Percentiles rank a stretch among this genome's conserved stretches.
Evolutionary conservation across 1,140 invertebrate species (phyloP).

Genomic region (Aphidius gifuensis): DNA sequence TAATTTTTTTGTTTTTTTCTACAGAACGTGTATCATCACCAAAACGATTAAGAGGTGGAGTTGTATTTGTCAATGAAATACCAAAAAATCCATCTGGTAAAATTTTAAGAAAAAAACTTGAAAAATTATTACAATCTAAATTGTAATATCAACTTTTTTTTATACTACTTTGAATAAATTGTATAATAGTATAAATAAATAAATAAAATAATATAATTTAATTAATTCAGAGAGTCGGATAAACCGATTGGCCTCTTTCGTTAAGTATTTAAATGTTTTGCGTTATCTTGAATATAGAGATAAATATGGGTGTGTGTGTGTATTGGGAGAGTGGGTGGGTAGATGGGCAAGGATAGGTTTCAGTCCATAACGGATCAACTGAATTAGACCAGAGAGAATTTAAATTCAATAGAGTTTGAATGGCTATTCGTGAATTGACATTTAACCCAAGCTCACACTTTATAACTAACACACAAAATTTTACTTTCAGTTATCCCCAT

Average conservation of each 20-base stretch:
- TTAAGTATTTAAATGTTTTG: too few species aligned
- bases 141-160: slow-evolving; percentile 30
- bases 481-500: too few species aligned
- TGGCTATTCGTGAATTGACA: slow-evolving; percentile 12
- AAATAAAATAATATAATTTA: slow-evolving; percentile 6
- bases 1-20: slow-evolving; percentile 10
- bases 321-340: too few species aligned
- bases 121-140: slow-evolving; percentile 44
- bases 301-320: too few species aligned
- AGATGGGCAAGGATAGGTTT: too few species aligned
- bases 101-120: slow-evolving; percentile 61
- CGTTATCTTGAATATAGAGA: too few species aligned
- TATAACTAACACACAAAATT: too few species aligned
- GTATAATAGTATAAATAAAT: too few species aligned
- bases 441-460: not conserved
- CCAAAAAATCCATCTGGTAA: slow-evolving; percentile 69
- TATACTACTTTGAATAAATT: too few species aligned
- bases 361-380: too few species aligned
- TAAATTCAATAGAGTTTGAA: slow-evolving; percentile 36
- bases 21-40: slow-evolving; percentile 55
- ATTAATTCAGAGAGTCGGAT: slow-evolving; percentile 1
- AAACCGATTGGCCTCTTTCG: too few species aligned
- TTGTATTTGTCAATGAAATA: slow-evolving; percentile 64
- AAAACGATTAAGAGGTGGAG: slow-evolving; percentile 62
- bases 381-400: slow-evolving; percentile 35